A percentile compares a stretch with the other conserved stretches of the same genome.
Evolutionary conservation across 2,113 vertebrate genomes (phyloP).

Genomic region (Planiliza haematocheilus): DNA sequence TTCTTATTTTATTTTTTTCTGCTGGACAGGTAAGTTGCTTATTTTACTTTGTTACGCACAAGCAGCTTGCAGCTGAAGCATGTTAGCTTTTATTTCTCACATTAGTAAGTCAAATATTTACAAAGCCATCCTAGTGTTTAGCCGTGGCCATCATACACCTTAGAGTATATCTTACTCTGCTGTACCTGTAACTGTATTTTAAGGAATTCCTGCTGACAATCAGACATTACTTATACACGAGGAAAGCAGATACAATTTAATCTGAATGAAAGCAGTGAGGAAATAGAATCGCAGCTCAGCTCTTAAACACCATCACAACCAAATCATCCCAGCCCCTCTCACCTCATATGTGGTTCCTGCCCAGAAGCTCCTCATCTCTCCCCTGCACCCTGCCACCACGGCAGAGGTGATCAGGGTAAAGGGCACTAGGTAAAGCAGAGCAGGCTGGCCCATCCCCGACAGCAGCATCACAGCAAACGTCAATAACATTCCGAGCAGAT

Average conservation of each 20-base stretch:
- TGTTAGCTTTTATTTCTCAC: too few relatives aligned
- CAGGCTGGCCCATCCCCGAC: conserved; percentile 93
- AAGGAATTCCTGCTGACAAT: background rate
- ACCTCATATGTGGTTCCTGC: conserved; percentile 91
- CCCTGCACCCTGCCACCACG: conserved; percentile 87
- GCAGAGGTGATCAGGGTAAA: conserved; percentile 91
- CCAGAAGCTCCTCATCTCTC: conserved; percentile 95
- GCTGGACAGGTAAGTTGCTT: background rate
- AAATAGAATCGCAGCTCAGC: background rate
- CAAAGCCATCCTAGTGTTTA: background rate
- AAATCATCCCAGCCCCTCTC: conserved; percentile 34
- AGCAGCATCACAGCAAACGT: conserved; percentile 91
- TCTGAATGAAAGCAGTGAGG: background rate
- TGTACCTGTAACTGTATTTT: background rate
- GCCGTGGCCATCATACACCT: background rate
- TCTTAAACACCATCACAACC: background rate
- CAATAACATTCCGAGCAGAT: conserved; percentile 90
- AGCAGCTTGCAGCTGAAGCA: background rate
- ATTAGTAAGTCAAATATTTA: too few relatives aligned
- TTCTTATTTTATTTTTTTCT: conserved; percentile 8
- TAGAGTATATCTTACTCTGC: background rate
- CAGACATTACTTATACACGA: background rate
- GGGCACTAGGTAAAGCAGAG: conserved; percentile 95
- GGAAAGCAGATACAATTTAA: background rate
- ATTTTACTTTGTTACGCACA: conserved; percentile 15